These are phyloP conservation scores for Heliconius sara DNA, from an alignment of 2,888 invertebrate genomes.

Conservation along the genomic window DNA sequence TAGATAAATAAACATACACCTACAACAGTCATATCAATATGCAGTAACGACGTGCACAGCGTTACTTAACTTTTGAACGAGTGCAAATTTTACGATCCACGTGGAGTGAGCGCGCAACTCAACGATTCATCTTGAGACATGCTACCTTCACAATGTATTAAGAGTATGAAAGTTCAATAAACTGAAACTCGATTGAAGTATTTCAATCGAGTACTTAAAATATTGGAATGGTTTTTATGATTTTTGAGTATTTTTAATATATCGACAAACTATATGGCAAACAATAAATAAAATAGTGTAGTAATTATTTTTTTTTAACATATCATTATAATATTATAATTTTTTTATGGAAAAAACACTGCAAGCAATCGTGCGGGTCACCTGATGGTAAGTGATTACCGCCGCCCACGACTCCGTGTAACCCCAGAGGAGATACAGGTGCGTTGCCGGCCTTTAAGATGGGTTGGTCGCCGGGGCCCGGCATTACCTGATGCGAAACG, in stretches of 20 bases:
- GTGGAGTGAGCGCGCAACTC: conserved; percentile 13
- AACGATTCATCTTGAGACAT: conserved; percentile 14
- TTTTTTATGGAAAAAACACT: too few species aligned
- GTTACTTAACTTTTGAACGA: conserved; percentile 17
- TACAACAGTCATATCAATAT: background rate
- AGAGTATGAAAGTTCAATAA: conserved; percentile 9
- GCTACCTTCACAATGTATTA: conserved; percentile 14
- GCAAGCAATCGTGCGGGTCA: too few species aligned
- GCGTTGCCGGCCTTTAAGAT: too few species aligned
- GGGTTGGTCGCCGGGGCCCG: too few species aligned
- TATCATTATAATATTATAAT: too few species aligned
- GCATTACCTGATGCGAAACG: too few species aligned
- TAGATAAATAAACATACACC: background rate
- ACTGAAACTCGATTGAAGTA: background rate
- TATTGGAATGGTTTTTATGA: background rate
- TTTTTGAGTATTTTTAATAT: background rate
- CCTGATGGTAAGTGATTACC: too few species aligned
- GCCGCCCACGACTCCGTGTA: too few species aligned
- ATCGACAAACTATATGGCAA: too few species aligned
- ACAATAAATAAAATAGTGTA: too few species aligned
- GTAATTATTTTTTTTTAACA: too few species aligned
- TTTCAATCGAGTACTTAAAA: background rate
- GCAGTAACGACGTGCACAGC: conserved; percentile 26
- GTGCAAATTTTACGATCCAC: conserved; percentile 16
- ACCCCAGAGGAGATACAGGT: too few species aligned